These are phyloP conservation scores for Phalanger gymnotis DNA, from an alignment of 2,797 vertebrate species.

Conservation along the genomic window DNA sequence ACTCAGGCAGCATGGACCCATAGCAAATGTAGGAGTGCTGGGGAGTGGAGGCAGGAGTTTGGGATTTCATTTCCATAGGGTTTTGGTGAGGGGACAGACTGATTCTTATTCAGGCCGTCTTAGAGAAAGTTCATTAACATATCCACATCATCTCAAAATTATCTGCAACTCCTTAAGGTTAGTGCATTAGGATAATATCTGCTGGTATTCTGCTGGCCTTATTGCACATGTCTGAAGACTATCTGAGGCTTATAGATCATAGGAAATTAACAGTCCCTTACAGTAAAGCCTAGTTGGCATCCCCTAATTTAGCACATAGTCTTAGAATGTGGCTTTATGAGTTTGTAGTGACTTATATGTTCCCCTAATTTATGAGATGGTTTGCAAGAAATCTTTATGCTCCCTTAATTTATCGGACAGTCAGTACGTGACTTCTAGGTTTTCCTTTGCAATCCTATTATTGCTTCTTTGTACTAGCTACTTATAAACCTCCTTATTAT, in stretches of 20 bases:
- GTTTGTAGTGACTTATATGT: not conserved
- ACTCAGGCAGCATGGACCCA: not conserved
- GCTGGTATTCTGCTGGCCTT: not conserved
- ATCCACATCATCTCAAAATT: not conserved
- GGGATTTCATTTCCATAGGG: not conserved
- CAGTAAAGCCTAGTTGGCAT: not conserved
- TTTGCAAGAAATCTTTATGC: not conserved
- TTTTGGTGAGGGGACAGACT: not conserved
- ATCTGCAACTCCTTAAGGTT: not conserved
- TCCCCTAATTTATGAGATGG: not conserved
- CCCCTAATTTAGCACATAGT: not conserved
- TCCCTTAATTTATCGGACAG: not conserved
- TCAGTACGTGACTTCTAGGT: not conserved
- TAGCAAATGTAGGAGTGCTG: not conserved
- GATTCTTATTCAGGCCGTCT: not conserved
- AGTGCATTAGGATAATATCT: not conserved
- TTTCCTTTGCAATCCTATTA: not conserved
- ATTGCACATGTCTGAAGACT: not conserved
- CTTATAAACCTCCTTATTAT: not conserved
- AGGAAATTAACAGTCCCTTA: not conserved
- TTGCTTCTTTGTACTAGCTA: not conserved
- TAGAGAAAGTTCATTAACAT: not conserved
- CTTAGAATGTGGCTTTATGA: not conserved
- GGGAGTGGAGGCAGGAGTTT: not conserved
- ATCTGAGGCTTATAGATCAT: not conserved